Base-by-base conservation (phyloP, 2,113 vertebrate species). In the Chamaetylas fuelleborni region DNA sequence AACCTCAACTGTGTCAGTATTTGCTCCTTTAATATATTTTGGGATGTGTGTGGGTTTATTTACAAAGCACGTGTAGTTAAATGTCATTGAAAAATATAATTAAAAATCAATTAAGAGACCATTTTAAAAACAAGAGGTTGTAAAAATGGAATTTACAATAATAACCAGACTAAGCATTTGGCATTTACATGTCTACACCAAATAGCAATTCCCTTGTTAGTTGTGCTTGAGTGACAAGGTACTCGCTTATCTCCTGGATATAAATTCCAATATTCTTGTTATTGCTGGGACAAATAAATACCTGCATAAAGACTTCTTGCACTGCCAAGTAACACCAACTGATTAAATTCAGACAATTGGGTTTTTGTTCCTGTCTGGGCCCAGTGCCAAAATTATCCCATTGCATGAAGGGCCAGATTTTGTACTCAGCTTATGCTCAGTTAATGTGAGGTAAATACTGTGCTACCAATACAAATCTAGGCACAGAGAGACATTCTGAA, bases 121-220 rank as follows among this genome's bases (percentile, higher is more conserved):
- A 64, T 91, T 96, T 92, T 51, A 78, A 91, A 96, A 95, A 86
- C 28, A 76, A 79, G 85, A 77, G 70, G 58, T 93, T 92, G 76
- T 96, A 92, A 87, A 95, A 96, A 92, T 84, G 90, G 90, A 94
- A 92, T 96, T 96, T 92, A 92, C 92, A 93, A 45, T 96, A 84
- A 94, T 92, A 92, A 88, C 43, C 64, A 86, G 71, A 48, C 33
- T 81, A 81, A 86, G 78, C 33, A 81, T 86, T 81, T 97, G 96
- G 83, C 81, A 96, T 96, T 97, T 96, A 83, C 51, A 14, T 53
- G 79, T 65, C 80, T 88, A 36, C 62, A 76, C 92, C 84, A 65
- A 92, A 47, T 6, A 91, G 70, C 38, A 60, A 81, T 93, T 91
- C 91, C 91, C 92, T 90, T 80, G 67, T 95, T 95, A 94, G 77